Percentiles rank a stretch among this genome's conserved stretches.
phyloP scores from a whole-genome alignment of 1,140 invertebrate genomes.

The Drosophila tsacasi region DNA sequence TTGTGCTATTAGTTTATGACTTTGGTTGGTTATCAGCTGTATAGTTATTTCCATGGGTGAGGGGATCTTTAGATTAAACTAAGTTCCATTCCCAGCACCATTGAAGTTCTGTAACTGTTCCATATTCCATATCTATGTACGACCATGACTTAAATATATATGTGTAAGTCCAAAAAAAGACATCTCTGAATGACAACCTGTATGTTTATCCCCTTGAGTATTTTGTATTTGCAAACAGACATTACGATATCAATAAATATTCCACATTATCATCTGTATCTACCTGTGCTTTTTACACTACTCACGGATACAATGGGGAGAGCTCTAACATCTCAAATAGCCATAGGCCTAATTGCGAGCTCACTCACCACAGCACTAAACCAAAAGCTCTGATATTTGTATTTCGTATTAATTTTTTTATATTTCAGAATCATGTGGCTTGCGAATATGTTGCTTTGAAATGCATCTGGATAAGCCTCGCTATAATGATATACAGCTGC shows the following conservation, averaged over 20 bases:
- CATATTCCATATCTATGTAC: conserved; percentile 20
- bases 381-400: no score
- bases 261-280: background rate
- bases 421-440: no score
- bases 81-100: background rate
- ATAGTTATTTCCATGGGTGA: background rate
- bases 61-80: background rate
- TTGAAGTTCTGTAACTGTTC: conserved; percentile 9
- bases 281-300: background rate
- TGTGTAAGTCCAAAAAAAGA: background rate
- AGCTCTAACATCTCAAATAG: no score
- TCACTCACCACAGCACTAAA: no score
- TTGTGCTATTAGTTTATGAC: conserved; percentile 18
- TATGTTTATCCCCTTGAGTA: background rate
- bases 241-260: conserved; percentile 25
- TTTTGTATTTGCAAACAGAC: background rate
- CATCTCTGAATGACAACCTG: no score
- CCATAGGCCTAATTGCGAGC: no score
- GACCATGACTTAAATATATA: conserved; percentile 2
- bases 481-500: no score
- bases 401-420: no score
- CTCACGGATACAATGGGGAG: no score
- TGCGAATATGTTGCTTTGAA: no score
- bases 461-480: no score
- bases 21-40: conserved; percentile 4